Evolutionary conservation across 2,888 invertebrate species (phyloP).

Genomic region (Heliconius ismenius): DNA sequence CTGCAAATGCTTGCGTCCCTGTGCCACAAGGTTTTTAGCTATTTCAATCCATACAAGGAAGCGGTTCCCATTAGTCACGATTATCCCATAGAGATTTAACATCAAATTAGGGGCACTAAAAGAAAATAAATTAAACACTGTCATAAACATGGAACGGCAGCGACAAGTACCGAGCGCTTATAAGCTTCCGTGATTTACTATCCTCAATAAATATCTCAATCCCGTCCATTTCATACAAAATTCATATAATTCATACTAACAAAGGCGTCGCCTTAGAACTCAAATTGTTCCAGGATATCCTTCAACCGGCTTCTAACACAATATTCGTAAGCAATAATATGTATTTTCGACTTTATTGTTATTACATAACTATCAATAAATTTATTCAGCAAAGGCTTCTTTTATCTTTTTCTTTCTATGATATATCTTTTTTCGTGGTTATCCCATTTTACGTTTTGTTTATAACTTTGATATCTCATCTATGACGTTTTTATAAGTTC

Average conservation of each 20-base stretch:
- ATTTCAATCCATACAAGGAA: not conserved
- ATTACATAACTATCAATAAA: slow-evolving; percentile 41
- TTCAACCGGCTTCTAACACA: slow-evolving; percentile 39
- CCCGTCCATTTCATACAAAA: slow-evolving; percentile 59
- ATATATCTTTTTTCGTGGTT: slow-evolving; percentile 34
- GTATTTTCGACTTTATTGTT: slow-evolving; percentile 46
- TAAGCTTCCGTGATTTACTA: slow-evolving; percentile 64
- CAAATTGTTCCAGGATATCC: slow-evolving; percentile 46
- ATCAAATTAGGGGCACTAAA: slow-evolving; percentile 16
- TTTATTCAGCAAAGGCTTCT: slow-evolving; percentile 32
- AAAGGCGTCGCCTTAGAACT: slow-evolving; percentile 54
- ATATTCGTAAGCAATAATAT: slow-evolving; percentile 41
- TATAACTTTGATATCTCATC: slow-evolving; percentile 26
- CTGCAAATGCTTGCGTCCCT: too few species aligned
- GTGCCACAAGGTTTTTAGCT: too few species aligned
- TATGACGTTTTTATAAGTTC: slow-evolving; percentile 28
- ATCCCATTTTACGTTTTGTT: slow-evolving; percentile 33
- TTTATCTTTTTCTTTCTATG: slow-evolving; percentile 35
- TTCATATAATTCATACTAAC: slow-evolving; percentile 62
- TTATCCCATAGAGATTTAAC: not conserved
- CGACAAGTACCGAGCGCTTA: slow-evolving; percentile 48
- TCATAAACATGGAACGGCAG: slow-evolving; percentile 27
- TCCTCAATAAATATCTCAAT: slow-evolving; percentile 64
- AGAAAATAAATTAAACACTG: slow-evolving; percentile 28
- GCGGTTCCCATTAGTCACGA: not conserved